These are phyloP conservation scores for Synergus gifuensis DNA, from an alignment of 2,888 invertebrate genomes.

Conservation along the genomic window DNA sequence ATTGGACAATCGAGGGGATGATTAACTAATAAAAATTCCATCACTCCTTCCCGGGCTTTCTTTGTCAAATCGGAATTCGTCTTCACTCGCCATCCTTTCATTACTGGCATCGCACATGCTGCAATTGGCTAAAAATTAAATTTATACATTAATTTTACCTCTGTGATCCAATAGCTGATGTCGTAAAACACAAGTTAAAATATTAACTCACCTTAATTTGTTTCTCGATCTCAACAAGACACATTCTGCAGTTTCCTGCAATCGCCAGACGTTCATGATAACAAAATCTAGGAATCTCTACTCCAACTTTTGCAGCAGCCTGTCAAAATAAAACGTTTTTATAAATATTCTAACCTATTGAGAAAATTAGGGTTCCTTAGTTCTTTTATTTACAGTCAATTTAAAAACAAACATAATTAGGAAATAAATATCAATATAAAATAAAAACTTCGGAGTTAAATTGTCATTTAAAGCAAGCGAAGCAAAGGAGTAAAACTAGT, in stretches of 20 bases:
- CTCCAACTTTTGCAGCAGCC: conserved; percentile 96
- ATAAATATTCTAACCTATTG: background rate
- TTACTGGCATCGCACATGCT: conserved; percentile 91
- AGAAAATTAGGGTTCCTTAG: too few species aligned
- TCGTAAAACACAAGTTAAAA: background rate
- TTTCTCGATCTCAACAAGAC: conserved; percentile 99
- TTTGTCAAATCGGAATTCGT: conserved; percentile 96
- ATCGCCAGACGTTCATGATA: conserved; percentile 99
- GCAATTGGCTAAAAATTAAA: conserved; percentile 52
- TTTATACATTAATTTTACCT: conserved; percentile 8
- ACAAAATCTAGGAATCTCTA: conserved; percentile 99
- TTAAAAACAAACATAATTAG: too few species aligned
- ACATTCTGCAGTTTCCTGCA: conserved; percentile 99
- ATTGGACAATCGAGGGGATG: conserved; percentile 99
- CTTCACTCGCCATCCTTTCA: conserved; percentile 99
- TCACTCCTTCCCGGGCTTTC: conserved; percentile 90
- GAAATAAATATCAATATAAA: background rate
- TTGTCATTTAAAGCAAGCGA: background rate
- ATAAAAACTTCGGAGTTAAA: background rate
- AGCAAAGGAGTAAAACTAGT: background rate
- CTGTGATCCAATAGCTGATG: background rate
- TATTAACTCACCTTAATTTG: conserved; percentile 79
- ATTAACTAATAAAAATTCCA: conserved; percentile 99
- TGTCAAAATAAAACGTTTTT: conserved; percentile 76
- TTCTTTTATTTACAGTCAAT: too few species aligned